These are phyloP conservation scores for Castor canadensis DNA, from an alignment of 2,113 vertebrate species.

Conservation along the genomic window DNA sequence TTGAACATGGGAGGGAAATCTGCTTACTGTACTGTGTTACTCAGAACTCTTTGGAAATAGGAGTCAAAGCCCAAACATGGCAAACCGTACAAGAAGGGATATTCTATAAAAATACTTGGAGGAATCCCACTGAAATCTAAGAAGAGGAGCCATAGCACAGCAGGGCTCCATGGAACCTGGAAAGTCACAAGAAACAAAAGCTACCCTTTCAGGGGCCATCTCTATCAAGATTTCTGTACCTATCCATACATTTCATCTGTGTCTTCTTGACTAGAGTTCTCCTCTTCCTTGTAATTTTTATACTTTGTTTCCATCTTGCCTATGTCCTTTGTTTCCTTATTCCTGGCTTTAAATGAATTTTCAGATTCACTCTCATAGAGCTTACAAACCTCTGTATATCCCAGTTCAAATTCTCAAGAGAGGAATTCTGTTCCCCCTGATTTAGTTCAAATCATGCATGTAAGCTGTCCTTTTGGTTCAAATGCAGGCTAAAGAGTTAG, in stretches of 20 bases:
- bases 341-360: neutral
- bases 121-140: slow-evolving; percentile 16
- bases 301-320: neutral
- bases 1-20: neutral
- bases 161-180: neutral
- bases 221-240: neutral
- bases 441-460: neutral
- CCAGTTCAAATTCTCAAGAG: neutral
- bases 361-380: neutral
- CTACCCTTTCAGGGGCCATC: too few relatives aligned
- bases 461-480: neutral
- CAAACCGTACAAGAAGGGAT: neutral
- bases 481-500: neutral
- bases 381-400: neutral
- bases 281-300: neutral
- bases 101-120: slow-evolving; percentile 30
- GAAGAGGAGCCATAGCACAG: neutral
- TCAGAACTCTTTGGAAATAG: neutral
- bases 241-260: neutral
- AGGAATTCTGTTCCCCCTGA: neutral
- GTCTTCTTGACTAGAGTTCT: neutral
- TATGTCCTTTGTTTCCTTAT: neutral
- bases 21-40: neutral
- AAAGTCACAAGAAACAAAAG: neutral
- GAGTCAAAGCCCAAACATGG: neutral